Percentiles rank a stretch among this genome's conserved stretches.
These are phyloP conservation scores for Thalassoma bifasciatum DNA, from an alignment of 2,113 vertebrate species.

Conservation along the genomic window DNA sequence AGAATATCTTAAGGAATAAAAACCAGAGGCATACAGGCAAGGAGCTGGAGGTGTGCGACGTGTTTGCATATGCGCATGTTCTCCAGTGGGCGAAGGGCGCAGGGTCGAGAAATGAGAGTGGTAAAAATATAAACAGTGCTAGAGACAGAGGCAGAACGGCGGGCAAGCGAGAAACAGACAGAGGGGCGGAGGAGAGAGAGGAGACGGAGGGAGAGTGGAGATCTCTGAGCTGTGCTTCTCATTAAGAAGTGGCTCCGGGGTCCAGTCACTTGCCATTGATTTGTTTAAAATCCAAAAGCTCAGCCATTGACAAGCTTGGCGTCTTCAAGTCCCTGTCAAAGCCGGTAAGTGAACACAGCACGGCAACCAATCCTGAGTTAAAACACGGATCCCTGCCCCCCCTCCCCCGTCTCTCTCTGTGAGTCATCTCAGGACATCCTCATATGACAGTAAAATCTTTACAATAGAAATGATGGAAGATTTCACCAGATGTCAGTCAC, in stretches of 20 bases:
- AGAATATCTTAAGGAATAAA: slow-evolving; percentile 19
- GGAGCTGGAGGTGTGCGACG: neutral
- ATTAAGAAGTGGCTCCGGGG: slow-evolving; percentile 68
- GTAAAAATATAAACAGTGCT: slow-evolving; percentile 23
- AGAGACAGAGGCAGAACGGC: slow-evolving; percentile 36
- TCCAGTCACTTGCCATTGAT: slow-evolving; percentile 71
- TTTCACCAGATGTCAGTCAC: neutral
- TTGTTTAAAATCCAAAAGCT: slow-evolving; percentile 72
- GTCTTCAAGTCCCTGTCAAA: slow-evolving; percentile 47
- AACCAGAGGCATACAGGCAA: slow-evolving; percentile 18
- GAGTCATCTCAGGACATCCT: slow-evolving; percentile 1
- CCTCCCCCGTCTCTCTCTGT: neutral
- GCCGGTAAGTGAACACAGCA: slow-evolving; percentile 6
- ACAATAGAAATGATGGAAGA: slow-evolving; percentile 9
- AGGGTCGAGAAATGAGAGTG: slow-evolving; percentile 38
- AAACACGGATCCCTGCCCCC: neutral
- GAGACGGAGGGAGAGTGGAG: slow-evolving; percentile 16
- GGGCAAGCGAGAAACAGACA: slow-evolving; percentile 14
- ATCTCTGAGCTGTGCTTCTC: slow-evolving; percentile 60
- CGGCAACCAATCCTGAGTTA: slow-evolving; percentile 10
- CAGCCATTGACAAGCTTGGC: slow-evolving; percentile 49
- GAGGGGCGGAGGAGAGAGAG: neutral
- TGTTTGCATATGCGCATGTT: neutral
- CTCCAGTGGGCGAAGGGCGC: slow-evolving; percentile 26
- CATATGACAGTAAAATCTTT: slow-evolving; percentile 1